These are phyloP conservation scores for Eledona agricola DNA, from an alignment of 2,888 invertebrate species.

Conservation along the genomic window DNA sequence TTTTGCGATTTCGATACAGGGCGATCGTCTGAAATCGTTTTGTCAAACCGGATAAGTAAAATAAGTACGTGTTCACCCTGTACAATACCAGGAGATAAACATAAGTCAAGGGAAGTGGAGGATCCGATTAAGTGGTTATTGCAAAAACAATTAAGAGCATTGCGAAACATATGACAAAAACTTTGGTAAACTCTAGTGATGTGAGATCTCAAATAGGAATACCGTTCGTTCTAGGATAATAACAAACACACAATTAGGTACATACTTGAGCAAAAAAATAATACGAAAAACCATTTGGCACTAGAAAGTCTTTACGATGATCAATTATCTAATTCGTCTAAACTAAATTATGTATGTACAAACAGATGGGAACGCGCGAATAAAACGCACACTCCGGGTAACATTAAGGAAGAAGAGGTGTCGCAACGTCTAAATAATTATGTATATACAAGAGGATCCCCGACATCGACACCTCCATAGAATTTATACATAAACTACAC, in stretches of 20 bases:
- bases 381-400: constrained; percentile 29
- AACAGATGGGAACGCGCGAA: constrained; percentile 29
- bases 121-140: constrained; percentile 35
- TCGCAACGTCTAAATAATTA: too few relatives aligned
- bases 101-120: constrained; percentile 29
- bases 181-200: constrained; percentile 33
- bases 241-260: constrained; percentile 43
- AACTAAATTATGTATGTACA: constrained; percentile 24
- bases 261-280: constrained; percentile 46
- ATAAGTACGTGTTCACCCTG: constrained; percentile 43
- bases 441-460: constrained; percentile 21
- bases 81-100: constrained; percentile 38
- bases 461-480: constrained; percentile 41
- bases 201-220: constrained; percentile 33
- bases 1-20: constrained; percentile 36
- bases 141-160: constrained; percentile 22
- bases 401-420: constrained; percentile 37
- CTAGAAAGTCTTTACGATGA: constrained; percentile 34
- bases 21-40: constrained; percentile 25
- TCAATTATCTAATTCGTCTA: constrained; percentile 28
- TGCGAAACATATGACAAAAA: constrained; percentile 12
- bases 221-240: constrained; percentile 19
- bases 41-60: too few relatives aligned
- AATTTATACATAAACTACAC: constrained; percentile 55
- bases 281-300: constrained; percentile 42